Evolutionary conservation across 2,113 vertebrate species (phyloP).

Genomic region (Pholis gunnellus): DNA sequence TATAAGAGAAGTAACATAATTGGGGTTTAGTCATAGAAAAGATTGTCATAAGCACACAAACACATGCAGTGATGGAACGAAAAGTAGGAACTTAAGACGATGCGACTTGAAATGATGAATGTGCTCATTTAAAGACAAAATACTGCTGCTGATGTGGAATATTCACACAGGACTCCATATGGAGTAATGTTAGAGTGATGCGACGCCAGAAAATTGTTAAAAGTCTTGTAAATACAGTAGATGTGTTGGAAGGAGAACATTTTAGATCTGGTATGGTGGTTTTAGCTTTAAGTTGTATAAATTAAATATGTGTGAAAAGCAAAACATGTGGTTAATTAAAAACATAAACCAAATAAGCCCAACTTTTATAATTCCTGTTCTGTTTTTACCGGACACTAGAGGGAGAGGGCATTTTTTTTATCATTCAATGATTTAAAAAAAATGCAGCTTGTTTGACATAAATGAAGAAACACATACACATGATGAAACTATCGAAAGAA

Average conservation of each 20-base stretch:
- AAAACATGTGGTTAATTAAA: no score
- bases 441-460: background rate
- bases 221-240: background rate
- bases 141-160: background rate
- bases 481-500: background rate
- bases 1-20: slow-evolving; percentile 19
- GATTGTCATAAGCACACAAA: background rate
- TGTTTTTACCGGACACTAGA: background rate
- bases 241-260: background rate
- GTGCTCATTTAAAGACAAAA: slow-evolving; percentile 24
- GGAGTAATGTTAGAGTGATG: background rate
- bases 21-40: slow-evolving; percentile 9
- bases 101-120: slow-evolving; percentile 22
- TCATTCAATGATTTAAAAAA: background rate
- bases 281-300: background rate
- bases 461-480: slow-evolving; percentile 6
- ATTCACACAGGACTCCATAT: background rate
- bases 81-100: slow-evolving; percentile 5
- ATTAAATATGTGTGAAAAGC: background rate
- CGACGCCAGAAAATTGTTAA: background rate
- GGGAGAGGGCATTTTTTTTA: background rate
- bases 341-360: background rate
- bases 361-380: background rate
- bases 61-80: slow-evolving; percentile 51
- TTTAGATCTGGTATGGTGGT: background rate